These are phyloP conservation scores for Amia ocellicauda DNA, from an alignment of 2,113 vertebrate species.

Conservation along the genomic window DNA sequence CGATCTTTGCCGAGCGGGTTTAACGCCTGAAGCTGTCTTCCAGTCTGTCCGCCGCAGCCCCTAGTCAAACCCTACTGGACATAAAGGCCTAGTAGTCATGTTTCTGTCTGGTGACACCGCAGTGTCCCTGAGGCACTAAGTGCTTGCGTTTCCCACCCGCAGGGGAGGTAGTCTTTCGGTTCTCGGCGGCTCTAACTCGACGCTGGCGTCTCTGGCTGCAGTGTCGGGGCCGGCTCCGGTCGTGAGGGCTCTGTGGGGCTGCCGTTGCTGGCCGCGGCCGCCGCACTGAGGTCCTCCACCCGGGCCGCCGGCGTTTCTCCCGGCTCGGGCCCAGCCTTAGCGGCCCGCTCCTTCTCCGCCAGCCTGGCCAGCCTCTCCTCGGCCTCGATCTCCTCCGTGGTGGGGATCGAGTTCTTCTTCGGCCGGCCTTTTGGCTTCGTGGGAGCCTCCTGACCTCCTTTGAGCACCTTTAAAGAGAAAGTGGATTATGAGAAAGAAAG, in stretches of 20 bases:
- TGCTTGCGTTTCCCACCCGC: conserved; percentile 38
- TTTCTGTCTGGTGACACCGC: neutral
- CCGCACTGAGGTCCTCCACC: conserved; percentile 44
- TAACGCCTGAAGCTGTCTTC: too few relatives aligned
- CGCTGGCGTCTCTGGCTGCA: conserved; percentile 45
- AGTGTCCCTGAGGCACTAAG: conserved; percentile 55
- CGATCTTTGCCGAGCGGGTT: too few relatives aligned
- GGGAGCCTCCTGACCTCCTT: conserved; percentile 95
- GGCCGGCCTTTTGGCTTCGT: conserved; percentile 97
- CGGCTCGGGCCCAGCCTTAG: neutral
- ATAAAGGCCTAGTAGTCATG: neutral
- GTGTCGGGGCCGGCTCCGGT: conserved; percentile 31
- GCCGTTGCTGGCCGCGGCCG: conserved; percentile 39
- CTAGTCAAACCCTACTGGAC: neutral
- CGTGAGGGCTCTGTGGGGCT: conserved; percentile 36
- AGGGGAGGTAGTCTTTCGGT: conserved; percentile 21
- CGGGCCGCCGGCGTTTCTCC: conserved; percentile 45
- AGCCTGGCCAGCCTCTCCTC: conserved; percentile 80
- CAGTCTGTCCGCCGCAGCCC: neutral
- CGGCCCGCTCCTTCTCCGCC: conserved; percentile 56
- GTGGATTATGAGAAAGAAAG: too few relatives aligned
- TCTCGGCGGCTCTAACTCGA: conserved; percentile 54
- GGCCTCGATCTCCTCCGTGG: conserved; percentile 93
- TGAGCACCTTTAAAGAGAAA: conserved; percentile 76
- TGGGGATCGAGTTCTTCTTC: conserved; percentile 98